Percentiles rank a stretch among this genome's conserved stretches.
These are phyloP conservation scores for Acronicta alni DNA, from an alignment of 2,888 invertebrate species.

Conservation along the genomic window DNA sequence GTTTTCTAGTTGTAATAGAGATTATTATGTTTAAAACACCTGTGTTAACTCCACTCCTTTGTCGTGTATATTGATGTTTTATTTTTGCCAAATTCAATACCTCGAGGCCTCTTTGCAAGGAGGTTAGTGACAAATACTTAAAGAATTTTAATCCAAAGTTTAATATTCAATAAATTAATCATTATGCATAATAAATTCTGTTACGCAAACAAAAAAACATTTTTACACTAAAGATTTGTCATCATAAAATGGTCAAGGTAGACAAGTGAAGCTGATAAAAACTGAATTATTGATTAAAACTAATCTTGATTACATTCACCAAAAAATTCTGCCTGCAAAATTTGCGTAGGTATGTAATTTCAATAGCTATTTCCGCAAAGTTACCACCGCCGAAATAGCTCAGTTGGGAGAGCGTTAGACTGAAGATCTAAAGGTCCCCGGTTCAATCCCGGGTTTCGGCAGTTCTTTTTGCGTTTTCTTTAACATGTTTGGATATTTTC, in stretches of 20 bases:
- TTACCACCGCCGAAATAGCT: conserved; percentile 74
- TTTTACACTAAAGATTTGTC: conserved; percentile 6
- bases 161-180: conserved; percentile 9
- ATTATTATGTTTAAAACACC: too few relatives aligned
- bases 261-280: conserved; percentile 10
- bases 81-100: too few relatives aligned
- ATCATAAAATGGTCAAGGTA: conserved; percentile 22
- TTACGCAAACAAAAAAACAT: conserved; percentile 7
- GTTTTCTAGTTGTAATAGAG: too few relatives aligned
- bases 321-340: not conserved
- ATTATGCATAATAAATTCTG: not conserved
- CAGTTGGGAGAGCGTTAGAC: conserved; percentile 85
- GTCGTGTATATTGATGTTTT: too few relatives aligned
- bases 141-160: not conserved
- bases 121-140: not conserved
- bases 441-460: conserved; percentile 82
- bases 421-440: conserved; percentile 84
- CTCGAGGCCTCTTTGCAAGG: not conserved
- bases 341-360: too few relatives aligned
- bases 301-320: conserved; percentile 12
- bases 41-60: too few relatives aligned
- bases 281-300: not conserved
- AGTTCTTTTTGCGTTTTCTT: conserved; percentile 46
- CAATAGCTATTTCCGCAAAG: fast-evolving
- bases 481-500: conserved; percentile 4